Evolutionary conservation across 2,888 invertebrate species (phyloP).

Genomic region (Salticus scenicus): DNA sequence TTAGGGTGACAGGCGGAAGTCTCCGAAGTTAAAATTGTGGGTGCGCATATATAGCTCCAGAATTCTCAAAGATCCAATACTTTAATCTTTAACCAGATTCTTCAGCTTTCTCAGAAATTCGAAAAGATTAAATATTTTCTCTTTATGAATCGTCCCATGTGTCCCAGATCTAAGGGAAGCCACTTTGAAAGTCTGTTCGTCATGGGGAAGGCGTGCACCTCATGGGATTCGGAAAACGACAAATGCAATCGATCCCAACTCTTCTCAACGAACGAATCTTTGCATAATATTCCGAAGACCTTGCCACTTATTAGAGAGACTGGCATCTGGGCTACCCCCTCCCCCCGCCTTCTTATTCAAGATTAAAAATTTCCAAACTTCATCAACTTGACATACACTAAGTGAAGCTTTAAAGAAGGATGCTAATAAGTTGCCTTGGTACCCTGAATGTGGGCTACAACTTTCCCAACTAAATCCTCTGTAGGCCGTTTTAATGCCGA

Average conservation of each 20-base stretch:
- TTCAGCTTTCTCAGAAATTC: slow-evolving; percentile 30
- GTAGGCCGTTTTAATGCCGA: slow-evolving; percentile 64
- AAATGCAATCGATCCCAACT: slow-evolving; percentile 59
- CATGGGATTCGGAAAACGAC: slow-evolving; percentile 53
- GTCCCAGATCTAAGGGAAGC: slow-evolving; percentile 65
- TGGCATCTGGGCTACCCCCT: slow-evolving; percentile 46
- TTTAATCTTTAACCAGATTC: slow-evolving; percentile 57
- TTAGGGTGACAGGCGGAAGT: slow-evolving; percentile 3
- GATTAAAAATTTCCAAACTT: slow-evolving; percentile 69
- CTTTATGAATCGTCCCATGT: slow-evolving; percentile 53
- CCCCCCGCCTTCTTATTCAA: slow-evolving; percentile 9
- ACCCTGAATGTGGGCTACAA: slow-evolving; percentile 50
- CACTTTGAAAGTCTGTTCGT: slow-evolving; percentile 63
- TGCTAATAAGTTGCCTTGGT: slow-evolving; percentile 56
- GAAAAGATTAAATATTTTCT: slow-evolving; percentile 68
- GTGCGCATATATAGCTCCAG: slow-evolving; percentile 21
- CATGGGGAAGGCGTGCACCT: slow-evolving; percentile 28
- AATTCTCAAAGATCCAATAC: slow-evolving; percentile 46
- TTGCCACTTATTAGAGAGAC: slow-evolving; percentile 53
- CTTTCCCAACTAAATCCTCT: slow-evolving; percentile 52
- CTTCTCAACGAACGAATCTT: slow-evolving; percentile 58
- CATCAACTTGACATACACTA: slow-evolving; percentile 60
- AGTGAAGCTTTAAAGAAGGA: slow-evolving; percentile 65
- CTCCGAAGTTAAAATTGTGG: slow-evolving; percentile 10
- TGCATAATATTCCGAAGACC: slow-evolving; percentile 58